Evolutionary conservation across 2,113 vertebrate genomes (phyloP).

Genomic region (Sterna hirundo): DNA sequence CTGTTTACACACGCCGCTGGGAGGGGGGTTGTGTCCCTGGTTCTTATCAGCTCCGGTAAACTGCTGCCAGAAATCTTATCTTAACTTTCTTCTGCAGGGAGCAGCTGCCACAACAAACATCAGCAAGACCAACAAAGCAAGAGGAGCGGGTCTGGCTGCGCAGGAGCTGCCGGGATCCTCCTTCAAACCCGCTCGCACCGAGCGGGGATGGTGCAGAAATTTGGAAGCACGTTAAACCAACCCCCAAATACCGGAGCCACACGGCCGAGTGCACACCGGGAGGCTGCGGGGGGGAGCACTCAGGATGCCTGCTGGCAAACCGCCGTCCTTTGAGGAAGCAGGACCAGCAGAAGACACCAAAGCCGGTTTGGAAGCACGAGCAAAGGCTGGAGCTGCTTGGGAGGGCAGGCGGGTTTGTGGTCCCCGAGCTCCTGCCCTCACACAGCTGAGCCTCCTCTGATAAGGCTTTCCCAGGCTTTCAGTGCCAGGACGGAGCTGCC

Average conservation of each 20-base stretch:
- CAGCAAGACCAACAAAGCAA: neutral
- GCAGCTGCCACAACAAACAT: slow-evolving; percentile 29
- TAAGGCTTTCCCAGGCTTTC: neutral
- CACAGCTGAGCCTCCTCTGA: fast-evolving
- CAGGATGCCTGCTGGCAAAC: neutral
- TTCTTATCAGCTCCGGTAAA: neutral
- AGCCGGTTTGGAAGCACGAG: fast-evolving
- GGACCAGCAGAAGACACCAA: neutral
- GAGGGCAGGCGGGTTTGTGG: neutral
- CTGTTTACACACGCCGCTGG: neutral
- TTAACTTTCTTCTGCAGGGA: neutral
- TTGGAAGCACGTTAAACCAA: neutral
- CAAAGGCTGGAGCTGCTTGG: neutral
- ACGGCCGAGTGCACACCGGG: fast-evolving
- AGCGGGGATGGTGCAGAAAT: neutral
- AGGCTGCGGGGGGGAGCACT: fast-evolving
- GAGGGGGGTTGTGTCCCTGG: neutral
- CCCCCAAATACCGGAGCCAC: neutral
- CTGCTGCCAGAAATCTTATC: slow-evolving; percentile 11
- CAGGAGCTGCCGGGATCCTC: neutral
- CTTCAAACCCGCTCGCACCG: neutral
- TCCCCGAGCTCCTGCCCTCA: neutral
- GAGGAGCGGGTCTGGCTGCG: neutral
- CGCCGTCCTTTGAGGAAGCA: fast-evolving
- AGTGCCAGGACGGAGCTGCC: neutral